Conservation (phyloP, 2,797 vertebrate species). For the Heliangelus exortis region DNA sequence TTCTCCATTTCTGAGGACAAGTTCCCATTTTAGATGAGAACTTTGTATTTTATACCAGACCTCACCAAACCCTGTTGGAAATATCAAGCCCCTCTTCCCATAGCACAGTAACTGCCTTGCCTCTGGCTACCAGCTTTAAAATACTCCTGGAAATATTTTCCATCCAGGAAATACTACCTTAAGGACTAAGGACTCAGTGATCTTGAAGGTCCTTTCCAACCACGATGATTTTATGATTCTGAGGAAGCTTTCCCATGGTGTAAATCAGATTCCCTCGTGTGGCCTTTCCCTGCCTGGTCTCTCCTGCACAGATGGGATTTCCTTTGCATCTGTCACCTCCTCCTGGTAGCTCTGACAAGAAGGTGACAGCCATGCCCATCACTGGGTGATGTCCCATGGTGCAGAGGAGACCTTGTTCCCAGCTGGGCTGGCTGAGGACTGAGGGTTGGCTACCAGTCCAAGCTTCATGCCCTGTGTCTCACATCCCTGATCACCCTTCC, state of each 20-base stretch:
- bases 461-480: not conserved
- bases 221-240: too few relatives aligned
- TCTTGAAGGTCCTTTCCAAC: too few relatives aligned
- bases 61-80: not conserved
- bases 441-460: not conserved
- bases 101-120: not conserved
- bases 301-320: not conserved
- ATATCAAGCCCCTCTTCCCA: rapidly evolving
- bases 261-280: not conserved
- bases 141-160: not conserved
- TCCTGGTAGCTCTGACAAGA: not conserved
- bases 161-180: not conserved
- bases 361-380: not conserved
- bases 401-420: not conserved
- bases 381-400: too few relatives aligned
- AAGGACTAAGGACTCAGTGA: too few relatives aligned
- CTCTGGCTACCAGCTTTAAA: not conserved
- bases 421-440: not conserved
- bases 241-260: not conserved
- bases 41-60: not conserved
- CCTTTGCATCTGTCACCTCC: not conserved
- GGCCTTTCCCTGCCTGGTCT: not conserved
- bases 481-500: not conserved
- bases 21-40: not conserved
- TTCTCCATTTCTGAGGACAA: not conserved